These are phyloP conservation scores for Plutella xylostella DNA, from an alignment of 2,888 invertebrate genomes.

Conservation along the genomic window DNA sequence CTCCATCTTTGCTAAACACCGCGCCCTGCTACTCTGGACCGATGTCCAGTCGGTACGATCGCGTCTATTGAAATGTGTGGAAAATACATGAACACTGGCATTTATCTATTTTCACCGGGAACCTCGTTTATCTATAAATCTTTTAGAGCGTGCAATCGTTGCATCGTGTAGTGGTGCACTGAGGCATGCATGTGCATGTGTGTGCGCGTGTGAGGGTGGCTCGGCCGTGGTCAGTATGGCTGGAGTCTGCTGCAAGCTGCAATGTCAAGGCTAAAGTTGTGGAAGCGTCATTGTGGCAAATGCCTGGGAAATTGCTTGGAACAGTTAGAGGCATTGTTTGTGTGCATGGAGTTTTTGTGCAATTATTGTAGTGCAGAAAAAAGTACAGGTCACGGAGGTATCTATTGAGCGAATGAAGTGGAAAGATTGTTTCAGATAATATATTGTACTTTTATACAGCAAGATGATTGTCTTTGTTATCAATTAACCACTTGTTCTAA, in stretches of 20 bases:
- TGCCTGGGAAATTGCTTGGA: conserved; percentile 12
- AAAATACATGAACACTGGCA: conserved; percentile 61
- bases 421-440: too few relatives aligned
- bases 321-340: background rate
- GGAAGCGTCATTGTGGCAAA: conserved; percentile 22
- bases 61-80: conserved; percentile 65
- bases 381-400: too few relatives aligned
- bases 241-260: conserved; percentile 24
- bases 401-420: too few relatives aligned
- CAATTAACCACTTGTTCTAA: too few relatives aligned
- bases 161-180: conserved; percentile 63
- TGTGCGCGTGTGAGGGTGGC: conserved; percentile 22
- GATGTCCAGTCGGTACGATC: conserved; percentile 51
- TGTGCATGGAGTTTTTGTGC: background rate
- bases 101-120: conserved; percentile 71
- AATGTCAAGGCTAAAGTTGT: conserved; percentile 37
- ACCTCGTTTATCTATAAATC: conserved; percentile 70
- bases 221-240: conserved; percentile 27
- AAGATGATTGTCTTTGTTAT: too few relatives aligned
- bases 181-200: conserved; percentile 47
- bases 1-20: conserved; percentile 32
- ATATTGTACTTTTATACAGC: too few relatives aligned
- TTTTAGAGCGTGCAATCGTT: conserved; percentile 71
- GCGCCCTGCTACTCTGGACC: conserved; percentile 32
- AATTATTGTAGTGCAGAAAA: background rate